Evolutionary conservation across 2,888 invertebrate genomes (phyloP), one percentile per base, ranked within the genome.

Genomic region (Drosophila infuscata): DNA sequence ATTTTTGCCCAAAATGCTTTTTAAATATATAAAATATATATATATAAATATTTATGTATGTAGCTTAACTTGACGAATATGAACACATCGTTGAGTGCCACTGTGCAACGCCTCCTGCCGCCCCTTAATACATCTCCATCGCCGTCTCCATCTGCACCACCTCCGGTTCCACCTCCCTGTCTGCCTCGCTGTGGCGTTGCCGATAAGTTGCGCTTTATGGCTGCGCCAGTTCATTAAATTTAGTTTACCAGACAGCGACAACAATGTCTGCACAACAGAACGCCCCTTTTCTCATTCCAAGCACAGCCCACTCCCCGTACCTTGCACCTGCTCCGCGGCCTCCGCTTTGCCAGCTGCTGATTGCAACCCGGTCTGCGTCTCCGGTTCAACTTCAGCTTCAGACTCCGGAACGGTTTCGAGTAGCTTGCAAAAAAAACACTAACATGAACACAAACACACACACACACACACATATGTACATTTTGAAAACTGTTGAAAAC

Each of bases 191-290:
- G 35, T 68, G 59, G 69, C 66, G 70, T 82, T 70, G 75, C 64
- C 86, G 84, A 85, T 89, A 89, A 84, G 80, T 85, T 86, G 77
- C 81, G 73, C 86, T 90, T 89, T 87, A 89, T 89, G 88, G 76
- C 74, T 85, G 81, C 83, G 81, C 79, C 81, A 88, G 90, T 88
- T 87, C 88, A 89, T 87, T 89, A 87, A 88, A 86, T 89, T 88
- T 79, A 85, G 84, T 85, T 87, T 70, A 74, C 83, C 90, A 88
- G 86, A 89, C 89, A 83, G 76, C 85, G 75, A 77, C 88, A 86
- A 85, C 89, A 85, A 83, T 79, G 88, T 87, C 85, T 83, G 79
- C 70, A 68, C 79, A 76, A 70, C 76, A 74, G 54, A 48, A 58
- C 56, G 36, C 48, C 36, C 20, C 60, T n/a, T 41, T 46, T 56